Evolutionary conservation across 2,888 invertebrate species (phyloP), one percentile per base, ranked within the genome.

Genomic region (Eilema griseolum): DNA sequence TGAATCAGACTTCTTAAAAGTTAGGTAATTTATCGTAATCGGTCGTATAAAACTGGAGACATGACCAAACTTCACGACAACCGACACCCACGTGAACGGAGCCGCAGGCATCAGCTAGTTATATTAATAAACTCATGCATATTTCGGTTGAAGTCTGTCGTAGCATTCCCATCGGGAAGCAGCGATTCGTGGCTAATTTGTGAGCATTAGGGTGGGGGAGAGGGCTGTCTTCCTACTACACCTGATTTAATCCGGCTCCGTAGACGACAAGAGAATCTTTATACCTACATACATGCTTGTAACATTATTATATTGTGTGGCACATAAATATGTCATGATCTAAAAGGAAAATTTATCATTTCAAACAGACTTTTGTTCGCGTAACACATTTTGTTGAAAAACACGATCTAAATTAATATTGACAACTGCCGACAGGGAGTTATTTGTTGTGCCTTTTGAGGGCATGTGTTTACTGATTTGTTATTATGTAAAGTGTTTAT

Each of bases 161-260:
- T 62, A 67, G 67, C 74, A 76, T 77, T 77, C 73, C 76, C 83
- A 77, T 83, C 81, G 81, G 77, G 69, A 78, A 37, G 56, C 85
- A 81, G 70, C 77, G 79, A 73, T 60, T 78, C 81, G 85, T 79
- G 73, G 67, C 71, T 85, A 84, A 85, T 85, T 79, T 72, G 76
- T 78, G 74, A 77, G 80, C 68, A 77, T 68, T 71, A 65, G 61
- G 62, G 33, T 31, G 31, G 46, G 60, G n/a, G 12, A 24, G 52
- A 37, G 37, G 28, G 56, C 33, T 69, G 52, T 71, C 72, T 68
- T 57, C 67, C 63, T 61, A 66, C 70, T 69, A 71, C 70, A 78
- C 74, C 81, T 78, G 80, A 75, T 75, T 80, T 73, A 78, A 73
- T 76, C 73, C 73, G 61, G 67, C 73, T 70, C 70, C 70, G 71